Conservation (phyloP, 2,113 vertebrate genomes). For the Ifrita kowaldi region DNA sequence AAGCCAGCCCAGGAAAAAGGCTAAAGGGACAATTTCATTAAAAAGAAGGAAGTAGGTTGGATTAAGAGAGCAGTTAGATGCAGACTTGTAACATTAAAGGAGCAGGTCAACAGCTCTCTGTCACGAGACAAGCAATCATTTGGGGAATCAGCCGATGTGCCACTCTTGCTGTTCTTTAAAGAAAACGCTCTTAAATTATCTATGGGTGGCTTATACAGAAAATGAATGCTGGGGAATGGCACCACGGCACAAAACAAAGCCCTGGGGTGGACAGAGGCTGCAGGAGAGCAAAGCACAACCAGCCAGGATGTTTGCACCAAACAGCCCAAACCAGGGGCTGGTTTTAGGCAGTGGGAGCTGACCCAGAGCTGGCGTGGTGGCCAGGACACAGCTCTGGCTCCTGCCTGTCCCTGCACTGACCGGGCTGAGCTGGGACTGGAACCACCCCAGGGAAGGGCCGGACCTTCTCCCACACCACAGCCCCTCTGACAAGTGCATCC, state of each 20-base stretch:
- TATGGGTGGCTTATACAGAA: not conserved
- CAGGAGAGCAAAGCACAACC: not conserved
- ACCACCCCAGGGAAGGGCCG: rapidly evolving
- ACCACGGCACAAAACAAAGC: not conserved
- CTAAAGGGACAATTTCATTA: constrained; percentile 48
- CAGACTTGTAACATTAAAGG: constrained; percentile 34
- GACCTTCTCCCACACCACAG: rapidly evolving
- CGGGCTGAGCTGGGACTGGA: not conserved
- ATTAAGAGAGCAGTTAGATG: constrained; percentile 37
- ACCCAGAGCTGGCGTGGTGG: rapidly evolving
- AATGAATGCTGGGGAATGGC: not conserved
- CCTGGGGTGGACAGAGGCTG: not conserved
- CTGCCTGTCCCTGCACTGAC: not conserved
- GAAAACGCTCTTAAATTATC: not conserved
- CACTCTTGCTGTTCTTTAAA: not conserved
- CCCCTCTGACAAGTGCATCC: not conserved
- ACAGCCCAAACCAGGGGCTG: not conserved
- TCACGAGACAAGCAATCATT: constrained; percentile 43
- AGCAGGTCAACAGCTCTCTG: constrained; percentile 47
- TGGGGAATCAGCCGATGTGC: not conserved
- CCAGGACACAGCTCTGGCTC: rapidly evolving
- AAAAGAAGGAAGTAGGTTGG: constrained; percentile 36
- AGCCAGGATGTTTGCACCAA: not conserved
- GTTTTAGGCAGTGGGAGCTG: not conserved
- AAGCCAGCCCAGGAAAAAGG: constrained; percentile 41